These are phyloP conservation scores for Oscheius sp. DNA, from an alignment of 1,140 invertebrate genomes.

Conservation along the genomic window DNA sequence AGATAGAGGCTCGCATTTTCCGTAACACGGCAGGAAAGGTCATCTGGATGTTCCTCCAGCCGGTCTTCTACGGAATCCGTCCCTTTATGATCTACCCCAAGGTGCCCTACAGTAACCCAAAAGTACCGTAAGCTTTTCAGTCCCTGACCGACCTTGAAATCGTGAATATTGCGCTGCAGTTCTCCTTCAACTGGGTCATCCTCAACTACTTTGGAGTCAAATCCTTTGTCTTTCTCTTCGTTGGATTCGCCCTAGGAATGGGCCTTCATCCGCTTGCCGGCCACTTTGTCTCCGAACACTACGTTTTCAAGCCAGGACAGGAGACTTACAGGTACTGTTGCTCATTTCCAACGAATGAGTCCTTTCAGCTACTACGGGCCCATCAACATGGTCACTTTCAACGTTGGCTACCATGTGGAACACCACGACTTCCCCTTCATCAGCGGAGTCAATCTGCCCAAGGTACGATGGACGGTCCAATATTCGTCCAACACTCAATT, in stretches of 20 bases:
- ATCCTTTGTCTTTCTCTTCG: slow-evolving; percentile 78
- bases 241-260: slow-evolving; percentile 79
- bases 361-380: slow-evolving; percentile 81
- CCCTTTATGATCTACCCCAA: slow-evolving; percentile 89
- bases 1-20: slow-evolving; percentile 87
- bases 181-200: slow-evolving; percentile 63
- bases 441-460: slow-evolving; percentile 75
- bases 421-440: slow-evolving; percentile 58
- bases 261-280: slow-evolving; percentile 94
- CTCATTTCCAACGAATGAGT: background rate
- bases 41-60: slow-evolving; percentile 86
- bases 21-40: slow-evolving; percentile 89
- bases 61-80: slow-evolving; percentile 90
- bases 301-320: slow-evolving; percentile 84
- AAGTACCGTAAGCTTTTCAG: slow-evolving; percentile 34
- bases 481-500: too few relatives aligned
- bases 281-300: slow-evolving; percentile 97
- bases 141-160: slow-evolving; percentile 76
- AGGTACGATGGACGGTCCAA: slow-evolving; percentile 24
- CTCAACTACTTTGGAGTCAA: slow-evolving; percentile 70
- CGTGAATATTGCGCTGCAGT: slow-evolving; percentile 81
- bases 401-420: slow-evolving; percentile 76
- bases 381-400: slow-evolving; percentile 92
- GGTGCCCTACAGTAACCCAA: slow-evolving; percentile 19
- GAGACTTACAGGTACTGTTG: slow-evolving; percentile 73